phyloP scores from a whole-genome alignment of 2,113 vertebrate species.

The Bujurquina vittata region DNA sequence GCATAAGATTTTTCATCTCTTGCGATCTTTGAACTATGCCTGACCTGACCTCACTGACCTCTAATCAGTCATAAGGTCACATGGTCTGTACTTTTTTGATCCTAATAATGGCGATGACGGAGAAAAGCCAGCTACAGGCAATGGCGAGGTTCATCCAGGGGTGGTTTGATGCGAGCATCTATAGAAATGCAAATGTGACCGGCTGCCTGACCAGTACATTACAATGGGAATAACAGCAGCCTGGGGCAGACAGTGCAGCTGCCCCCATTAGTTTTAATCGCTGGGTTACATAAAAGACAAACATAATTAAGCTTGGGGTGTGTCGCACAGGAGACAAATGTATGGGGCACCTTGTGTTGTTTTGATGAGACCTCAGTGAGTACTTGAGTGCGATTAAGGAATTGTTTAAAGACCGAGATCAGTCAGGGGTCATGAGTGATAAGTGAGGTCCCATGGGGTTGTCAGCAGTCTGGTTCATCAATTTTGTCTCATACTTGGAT shows the following conservation, averaged over 20 bases:
- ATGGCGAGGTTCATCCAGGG: constrained; percentile 62
- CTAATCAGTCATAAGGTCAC: constrained; percentile 64
- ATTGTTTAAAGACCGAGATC: constrained; percentile 63
- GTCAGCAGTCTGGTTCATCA: constrained; percentile 64
- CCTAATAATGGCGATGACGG: constrained; percentile 58
- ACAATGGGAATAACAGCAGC: constrained; percentile 64
- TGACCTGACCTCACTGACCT: constrained; percentile 66
- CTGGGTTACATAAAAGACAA: constrained; percentile 63
- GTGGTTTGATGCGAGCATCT: constrained; percentile 60
- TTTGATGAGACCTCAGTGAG: constrained; percentile 47
- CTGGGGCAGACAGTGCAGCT: constrained; percentile 70
- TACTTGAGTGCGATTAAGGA: constrained; percentile 70
- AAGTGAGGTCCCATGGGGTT: constrained; percentile 68
- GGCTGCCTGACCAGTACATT: constrained; percentile 55
- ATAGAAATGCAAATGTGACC: constrained; percentile 78
- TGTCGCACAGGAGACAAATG: constrained; percentile 72
- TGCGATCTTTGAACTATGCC: constrained; percentile 65
- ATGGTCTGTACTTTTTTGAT: constrained; percentile 53
- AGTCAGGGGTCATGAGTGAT: constrained; percentile 68
- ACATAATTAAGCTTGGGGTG: constrained; percentile 59
- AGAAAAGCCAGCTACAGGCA: constrained; percentile 56
- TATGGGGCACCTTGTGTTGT: constrained; percentile 59
- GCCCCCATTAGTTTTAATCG: constrained; percentile 67
- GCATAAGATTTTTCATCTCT: constrained; percentile 61
- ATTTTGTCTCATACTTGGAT: constrained; percentile 59